Evolutionary conservation across 1,140 invertebrate species (phyloP).

Genomic region (Megalonaias nervosa): DNA sequence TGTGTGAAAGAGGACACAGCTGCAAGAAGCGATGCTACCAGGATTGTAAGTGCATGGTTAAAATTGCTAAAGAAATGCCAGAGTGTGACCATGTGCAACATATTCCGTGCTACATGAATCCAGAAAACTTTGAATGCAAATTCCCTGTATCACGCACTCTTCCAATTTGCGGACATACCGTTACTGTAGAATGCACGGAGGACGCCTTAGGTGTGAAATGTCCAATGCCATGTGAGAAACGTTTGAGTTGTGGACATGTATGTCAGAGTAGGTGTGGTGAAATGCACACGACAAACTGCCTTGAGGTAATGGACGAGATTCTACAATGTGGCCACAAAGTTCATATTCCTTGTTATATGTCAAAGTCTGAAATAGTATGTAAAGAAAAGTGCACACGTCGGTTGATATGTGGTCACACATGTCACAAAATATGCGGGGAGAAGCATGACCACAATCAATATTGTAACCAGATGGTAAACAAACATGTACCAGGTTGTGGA

Average conservation of each 20-base stretch:
- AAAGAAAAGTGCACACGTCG: no score
- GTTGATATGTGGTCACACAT: no score
- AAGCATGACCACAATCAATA: constrained; percentile 5
- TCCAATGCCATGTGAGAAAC: no score
- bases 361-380: no score
- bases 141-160: constrained; percentile 17
- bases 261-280: background rate
- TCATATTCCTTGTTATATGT: no score
- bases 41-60: constrained; percentile 5
- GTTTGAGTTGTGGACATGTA: background rate
- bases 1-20: constrained; percentile 48
- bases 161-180: constrained; percentile 75
- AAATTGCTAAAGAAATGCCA: constrained; percentile 19
- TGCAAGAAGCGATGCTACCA: constrained; percentile 55
- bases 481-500: constrained; percentile 27
- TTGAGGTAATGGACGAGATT: background rate
- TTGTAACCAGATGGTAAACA: constrained; percentile 28
- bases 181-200: constrained; percentile 74
- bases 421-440: background rate
- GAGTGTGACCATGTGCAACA: constrained; percentile 22
- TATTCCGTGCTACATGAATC: no score
- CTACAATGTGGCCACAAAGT: constrained; percentile 56
- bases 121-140: constrained; percentile 21
- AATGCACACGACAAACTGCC: background rate
- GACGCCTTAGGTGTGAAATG: background rate